Conservation (phyloP, 2,797 vertebrate genomes). For the Capromys pilorides region DNA sequence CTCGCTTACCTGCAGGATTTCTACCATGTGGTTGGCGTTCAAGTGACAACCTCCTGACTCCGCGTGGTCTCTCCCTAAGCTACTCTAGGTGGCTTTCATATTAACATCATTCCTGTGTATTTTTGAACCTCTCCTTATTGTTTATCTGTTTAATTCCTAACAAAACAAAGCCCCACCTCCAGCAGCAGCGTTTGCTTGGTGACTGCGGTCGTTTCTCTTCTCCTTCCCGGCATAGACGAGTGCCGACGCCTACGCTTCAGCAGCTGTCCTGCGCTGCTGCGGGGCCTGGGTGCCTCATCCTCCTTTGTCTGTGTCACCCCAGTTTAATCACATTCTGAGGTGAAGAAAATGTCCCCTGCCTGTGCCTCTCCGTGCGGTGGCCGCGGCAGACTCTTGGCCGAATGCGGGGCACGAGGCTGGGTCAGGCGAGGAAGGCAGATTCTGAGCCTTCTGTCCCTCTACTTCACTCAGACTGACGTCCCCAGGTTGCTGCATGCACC, state of each 20-base stretch:
- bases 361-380: not conserved
- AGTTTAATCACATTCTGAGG: not conserved
- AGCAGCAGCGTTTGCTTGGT: not conserved
- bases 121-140: not conserved
- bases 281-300: rapidly evolving
- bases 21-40: not conserved
- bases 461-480: not conserved
- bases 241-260: not conserved
- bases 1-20: not conserved
- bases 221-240: not conserved
- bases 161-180: not conserved
- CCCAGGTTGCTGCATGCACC: not conserved
- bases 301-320: not conserved
- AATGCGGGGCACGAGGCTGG: not conserved
- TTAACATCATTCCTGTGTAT: not conserved
- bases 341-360: not conserved
- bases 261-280: not conserved
- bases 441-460: not conserved
- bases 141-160: not conserved
- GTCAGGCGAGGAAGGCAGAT: not conserved
- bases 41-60: not conserved
- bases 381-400: rapidly evolving
- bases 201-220: not conserved
- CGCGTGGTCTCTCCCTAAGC: not conserved
- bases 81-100: not conserved